Conservation (phyloP, 2,888 invertebrate genomes). For the Nineta flava region DNA sequence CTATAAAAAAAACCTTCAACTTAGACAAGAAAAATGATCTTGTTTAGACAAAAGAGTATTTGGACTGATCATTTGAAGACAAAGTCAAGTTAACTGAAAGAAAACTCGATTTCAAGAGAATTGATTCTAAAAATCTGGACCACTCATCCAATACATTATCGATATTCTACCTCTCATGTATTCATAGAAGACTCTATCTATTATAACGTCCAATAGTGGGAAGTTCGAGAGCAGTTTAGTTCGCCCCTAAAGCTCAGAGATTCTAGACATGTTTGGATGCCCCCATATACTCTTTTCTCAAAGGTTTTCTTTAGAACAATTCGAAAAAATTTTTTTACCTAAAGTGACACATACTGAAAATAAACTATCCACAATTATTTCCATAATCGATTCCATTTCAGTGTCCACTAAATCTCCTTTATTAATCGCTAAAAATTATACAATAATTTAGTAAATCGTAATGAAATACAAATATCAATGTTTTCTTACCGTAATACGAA, state of each 20-base stretch:
- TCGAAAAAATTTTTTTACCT: constrained; percentile 36
- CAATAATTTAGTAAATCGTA: constrained; percentile 4
- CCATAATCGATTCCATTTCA: constrained; percentile 90
- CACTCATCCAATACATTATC: too few species aligned
- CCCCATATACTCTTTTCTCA: too few species aligned
- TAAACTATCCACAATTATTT: constrained; percentile 85
- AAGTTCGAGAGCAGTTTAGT: too few species aligned
- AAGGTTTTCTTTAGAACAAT: too few species aligned
- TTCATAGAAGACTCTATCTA: too few species aligned
- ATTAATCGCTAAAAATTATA: constrained; percentile 60
- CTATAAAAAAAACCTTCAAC: constrained; percentile 24
- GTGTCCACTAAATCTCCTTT: constrained; percentile 85
- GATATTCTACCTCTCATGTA: too few species aligned
- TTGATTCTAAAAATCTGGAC: too few species aligned
- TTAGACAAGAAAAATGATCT: neutral
- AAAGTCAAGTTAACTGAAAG: neutral
- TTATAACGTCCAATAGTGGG: too few species aligned
- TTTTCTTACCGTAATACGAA: constrained; percentile 70
- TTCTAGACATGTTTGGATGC: too few species aligned
- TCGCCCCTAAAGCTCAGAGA: too few species aligned
- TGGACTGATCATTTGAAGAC: neutral
- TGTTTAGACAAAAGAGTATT: neutral
- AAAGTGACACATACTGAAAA: constrained; percentile 97
- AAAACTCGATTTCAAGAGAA: too few species aligned
- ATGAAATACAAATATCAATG: constrained; percentile 14